Evolutionary conservation across 2,113 vertebrate species (phyloP), one percentile per base, ranked within the genome.

Genomic region (Hassar affinis): DNA sequence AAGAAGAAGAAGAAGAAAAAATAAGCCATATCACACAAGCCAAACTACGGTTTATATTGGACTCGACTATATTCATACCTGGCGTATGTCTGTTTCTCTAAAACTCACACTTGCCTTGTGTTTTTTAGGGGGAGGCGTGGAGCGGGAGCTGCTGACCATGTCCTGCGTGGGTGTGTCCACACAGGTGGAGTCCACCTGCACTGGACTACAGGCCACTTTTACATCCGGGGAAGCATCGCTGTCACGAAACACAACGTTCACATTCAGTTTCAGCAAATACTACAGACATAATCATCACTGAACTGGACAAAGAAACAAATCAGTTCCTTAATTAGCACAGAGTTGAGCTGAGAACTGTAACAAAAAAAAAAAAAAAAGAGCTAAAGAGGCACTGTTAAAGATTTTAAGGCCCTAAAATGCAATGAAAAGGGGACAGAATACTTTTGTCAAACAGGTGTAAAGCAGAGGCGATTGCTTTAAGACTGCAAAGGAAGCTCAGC

Each of bases 111-210:
- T 51, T 72, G 92, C 94, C 93, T 95, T 95, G 87, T 93, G 93
- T 27, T 87, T 92, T 88, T 94, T 95, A 66, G 93, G 91, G 0
- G 92, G 92, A 1, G 95, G 94, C 1, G 93, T 95, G 33, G 45
- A 85, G 85, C 93, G 92, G 0, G 94, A 94, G 85, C 94, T 95
- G 93, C 90, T 94, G 87, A 95, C 94, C 80, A 92, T 79, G 25
- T 89, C 84, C 78, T 86, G 88, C 2, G 45, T 72, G 1, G 93
- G 92, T 2, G 90, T 90, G 59, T 90, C 86, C 0, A 84, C 89
- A 38, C 76, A 78, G 0, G 87, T 83, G 4, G 84, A 88, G 84
- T 92, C 88, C 0, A 78, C 87, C 3, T 74, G 87, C 11, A 79
- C 80, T 0, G 93, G 89, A 12, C 54, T 91, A 81, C 80, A 88